Evolutionary conservation across 1,140 invertebrate species (phyloP).

Genomic region (Agrilus planipennis): DNA sequence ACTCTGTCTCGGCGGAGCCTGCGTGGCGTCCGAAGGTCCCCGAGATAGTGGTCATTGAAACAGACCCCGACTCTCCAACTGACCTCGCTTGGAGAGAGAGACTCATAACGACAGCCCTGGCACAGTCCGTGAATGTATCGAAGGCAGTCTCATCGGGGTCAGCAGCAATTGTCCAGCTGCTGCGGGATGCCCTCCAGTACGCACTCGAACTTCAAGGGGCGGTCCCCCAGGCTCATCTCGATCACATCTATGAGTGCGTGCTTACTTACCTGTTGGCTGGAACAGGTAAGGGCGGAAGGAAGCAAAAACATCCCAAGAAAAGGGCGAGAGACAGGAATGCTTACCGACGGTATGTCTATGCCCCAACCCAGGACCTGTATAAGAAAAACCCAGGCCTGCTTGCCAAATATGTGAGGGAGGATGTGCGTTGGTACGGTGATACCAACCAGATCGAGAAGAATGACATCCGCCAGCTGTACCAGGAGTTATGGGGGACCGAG

Average conservation of each 20-base stretch:
- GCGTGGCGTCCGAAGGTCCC: background rate
- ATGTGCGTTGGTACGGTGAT: constrained; percentile 3
- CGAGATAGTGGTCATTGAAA: background rate
- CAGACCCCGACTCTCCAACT: background rate
- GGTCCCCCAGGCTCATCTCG: constrained; percentile 6
- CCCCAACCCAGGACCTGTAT: constrained; percentile 5
- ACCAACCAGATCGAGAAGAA: background rate
- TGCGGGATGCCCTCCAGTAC: constrained; percentile 3
- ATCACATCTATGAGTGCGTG: background rate
- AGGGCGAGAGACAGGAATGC: background rate
- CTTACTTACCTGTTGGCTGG: background rate
- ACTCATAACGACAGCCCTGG: constrained; percentile 4
- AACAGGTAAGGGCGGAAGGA: background rate
- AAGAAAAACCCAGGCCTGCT: constrained; percentile 5
- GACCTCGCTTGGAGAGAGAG: constrained; percentile 2
- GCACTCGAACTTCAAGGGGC: background rate
- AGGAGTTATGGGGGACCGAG: constrained; percentile 3
- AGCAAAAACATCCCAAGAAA: background rate
- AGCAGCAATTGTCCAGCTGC: constrained; percentile 4
- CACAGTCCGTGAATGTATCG: background rate
- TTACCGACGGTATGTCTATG: constrained; percentile 3
- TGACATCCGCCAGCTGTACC: constrained; percentile 3
- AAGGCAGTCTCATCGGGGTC: constrained; percentile 5
- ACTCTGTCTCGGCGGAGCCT: background rate
- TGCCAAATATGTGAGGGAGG: background rate